Base-by-base conservation (phyloP, 1,140 invertebrate genomes). In the Gryllus bimaculatus region DNA sequence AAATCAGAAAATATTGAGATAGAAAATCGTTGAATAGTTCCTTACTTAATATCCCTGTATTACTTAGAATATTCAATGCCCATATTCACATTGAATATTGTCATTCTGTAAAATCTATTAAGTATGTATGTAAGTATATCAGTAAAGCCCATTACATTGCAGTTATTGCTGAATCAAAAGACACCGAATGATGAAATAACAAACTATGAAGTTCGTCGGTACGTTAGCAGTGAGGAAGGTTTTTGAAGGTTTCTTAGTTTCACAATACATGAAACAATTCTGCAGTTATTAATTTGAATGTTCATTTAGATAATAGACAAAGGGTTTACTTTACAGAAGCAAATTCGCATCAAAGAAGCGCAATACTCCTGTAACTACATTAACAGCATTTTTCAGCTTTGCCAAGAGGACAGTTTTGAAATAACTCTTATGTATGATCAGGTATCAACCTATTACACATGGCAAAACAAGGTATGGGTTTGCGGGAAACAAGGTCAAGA, bases 211-310 rank as follows among this genome's bases (percentile, higher is more conserved):
- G 80, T 83, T 77, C 85, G 84, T 2, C 26, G 85, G 48, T 87
- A 87, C 82, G 83, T 86, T 80, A 85, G 84, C 78, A 83, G 83
- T 79, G 82, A 83, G 75, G 85, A 88, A 84, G 85, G 86, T 73
- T 79, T 85, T 79, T 88, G 86, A 86, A 81, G 86, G 39, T 84
- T 88, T 47, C 85, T 86, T 39, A 82, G 81, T 81, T 87, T 87
- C 83, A 79, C 82, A n/a, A 84, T 87, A 48, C 84, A 87, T 82
- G 84, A 87, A 78, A 81, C 84, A 82, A 83, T 80, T 86, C 87
- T 79, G 79, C 86, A 73, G 85, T 85, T 47, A 54, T 84, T 18
- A 84, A 87, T 74, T 84, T 88, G 66, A 84, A 83, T 10, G 83
- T 88, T 20, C 85, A 88, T 82, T 81, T 87, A 26, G 84, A 86